Evolutionary conservation across 2,113 vertebrate species (phyloP).

Genomic region (Lepidothrix coronata): DNA sequence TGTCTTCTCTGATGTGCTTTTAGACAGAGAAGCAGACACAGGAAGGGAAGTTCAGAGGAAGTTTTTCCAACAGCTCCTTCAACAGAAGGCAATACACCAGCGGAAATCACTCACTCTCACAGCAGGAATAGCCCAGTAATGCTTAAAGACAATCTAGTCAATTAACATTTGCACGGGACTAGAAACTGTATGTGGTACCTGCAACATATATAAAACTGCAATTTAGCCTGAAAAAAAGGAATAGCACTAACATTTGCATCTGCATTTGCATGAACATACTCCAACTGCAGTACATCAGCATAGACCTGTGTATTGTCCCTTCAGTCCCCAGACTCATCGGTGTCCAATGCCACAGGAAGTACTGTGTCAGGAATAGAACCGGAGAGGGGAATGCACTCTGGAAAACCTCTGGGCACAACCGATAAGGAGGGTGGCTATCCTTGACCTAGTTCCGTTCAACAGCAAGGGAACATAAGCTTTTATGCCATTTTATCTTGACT

Average conservation of each 20-base stretch:
- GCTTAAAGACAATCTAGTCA: background rate
- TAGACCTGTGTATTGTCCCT: background rate
- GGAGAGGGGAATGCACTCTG: background rate
- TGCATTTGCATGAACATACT: background rate
- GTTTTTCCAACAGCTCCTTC: background rate
- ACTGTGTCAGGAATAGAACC: background rate
- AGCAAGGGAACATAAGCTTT: background rate
- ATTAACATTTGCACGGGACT: background rate
- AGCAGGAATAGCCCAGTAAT: background rate
- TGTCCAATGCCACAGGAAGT: background rate
- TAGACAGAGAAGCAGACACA: background rate
- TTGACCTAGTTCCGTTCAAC: background rate
- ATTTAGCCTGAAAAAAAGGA: background rate
- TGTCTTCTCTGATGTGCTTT: background rate
- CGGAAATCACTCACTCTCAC: background rate
- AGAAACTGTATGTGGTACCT: background rate
- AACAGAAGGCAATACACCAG: background rate
- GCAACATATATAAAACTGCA: background rate
- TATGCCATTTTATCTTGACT: background rate
- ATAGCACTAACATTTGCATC: background rate
- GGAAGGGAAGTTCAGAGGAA: background rate
- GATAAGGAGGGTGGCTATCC: background rate
- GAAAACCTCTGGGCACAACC: background rate
- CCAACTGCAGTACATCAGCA: background rate
- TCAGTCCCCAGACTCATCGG: background rate